A percentile compares a stretch with the other conserved stretches of the same genome.
These are phyloP conservation scores for Holothuria scabra DNA, from an alignment of 53 echinoderm and acorn worm species.

Conservation along the genomic window DNA sequence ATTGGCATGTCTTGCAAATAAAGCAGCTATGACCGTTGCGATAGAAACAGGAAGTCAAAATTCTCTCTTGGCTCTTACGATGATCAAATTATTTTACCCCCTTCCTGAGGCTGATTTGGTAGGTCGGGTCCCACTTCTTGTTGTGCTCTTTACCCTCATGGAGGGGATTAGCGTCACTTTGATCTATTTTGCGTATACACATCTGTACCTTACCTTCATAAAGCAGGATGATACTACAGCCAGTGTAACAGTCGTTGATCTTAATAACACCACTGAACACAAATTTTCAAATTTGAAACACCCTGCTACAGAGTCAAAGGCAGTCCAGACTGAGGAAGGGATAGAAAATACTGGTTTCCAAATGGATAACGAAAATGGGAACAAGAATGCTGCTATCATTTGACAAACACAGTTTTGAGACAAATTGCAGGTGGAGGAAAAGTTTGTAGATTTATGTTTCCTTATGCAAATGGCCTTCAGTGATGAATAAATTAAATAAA, in stretches of 20 bases:
- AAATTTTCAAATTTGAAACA: neutral
- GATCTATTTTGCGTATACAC: slow-evolving; percentile 44
- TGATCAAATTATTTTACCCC: slow-evolving; percentile 66
- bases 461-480: too few species aligned
- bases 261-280: neutral
- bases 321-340: too few species aligned
- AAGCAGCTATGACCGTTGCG: slow-evolving; percentile 63
- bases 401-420: too few species aligned
- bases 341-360: too few species aligned
- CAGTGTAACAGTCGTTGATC: neutral
- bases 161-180: slow-evolving; percentile 55
- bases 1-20: slow-evolving; percentile 50
- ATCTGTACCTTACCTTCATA: slow-evolving; percentile 44
- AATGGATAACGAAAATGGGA: too few species aligned
- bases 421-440: too few species aligned
- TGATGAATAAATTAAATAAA: too few species aligned
- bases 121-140: slow-evolving; percentile 56
- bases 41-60: slow-evolving; percentile 75
- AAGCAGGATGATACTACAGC: slow-evolving; percentile 55
- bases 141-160: slow-evolving; percentile 50
- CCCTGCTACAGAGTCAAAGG: too few species aligned
- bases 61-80: slow-evolving; percentile 64
- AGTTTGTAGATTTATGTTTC: too few species aligned
- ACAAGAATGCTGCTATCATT: too few species aligned
- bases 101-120: slow-evolving; percentile 70